These are phyloP conservation scores for Acronicta alni DNA, from an alignment of 2,888 invertebrate genomes.

Conservation along the genomic window DNA sequence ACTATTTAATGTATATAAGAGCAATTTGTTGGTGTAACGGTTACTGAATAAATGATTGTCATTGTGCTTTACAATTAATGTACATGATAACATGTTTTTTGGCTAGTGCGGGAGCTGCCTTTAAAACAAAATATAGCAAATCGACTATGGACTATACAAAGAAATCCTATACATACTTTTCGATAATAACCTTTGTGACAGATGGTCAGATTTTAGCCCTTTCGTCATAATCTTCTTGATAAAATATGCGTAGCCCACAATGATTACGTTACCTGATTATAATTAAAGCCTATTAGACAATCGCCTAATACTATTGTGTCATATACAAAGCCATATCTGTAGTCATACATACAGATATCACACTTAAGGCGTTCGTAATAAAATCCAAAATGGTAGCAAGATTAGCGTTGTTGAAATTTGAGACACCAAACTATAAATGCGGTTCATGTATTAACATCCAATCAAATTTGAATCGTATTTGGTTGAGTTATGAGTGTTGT, in stretches of 20 bases:
- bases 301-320: constrained; percentile 25
- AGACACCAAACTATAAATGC: background rate
- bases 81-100: too few species aligned
- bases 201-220: too few species aligned
- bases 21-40: constrained; percentile 30
- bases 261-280: constrained; percentile 24
- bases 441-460: background rate
- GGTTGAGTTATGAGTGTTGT: constrained; percentile 4
- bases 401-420: background rate
- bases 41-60: constrained; percentile 35
- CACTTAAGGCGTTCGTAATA: constrained; percentile 23
- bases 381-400: constrained; percentile 22
- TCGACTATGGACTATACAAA: too few species aligned
- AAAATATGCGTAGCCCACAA: constrained; percentile 4
- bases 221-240: background rate
- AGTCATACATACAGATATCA: constrained; percentile 7
- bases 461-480: constrained; percentile 16
- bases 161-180: too few species aligned
- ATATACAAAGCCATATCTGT: constrained; percentile 18
- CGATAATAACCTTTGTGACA: too few species aligned
- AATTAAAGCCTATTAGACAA: constrained; percentile 42
- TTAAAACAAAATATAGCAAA: too few species aligned
- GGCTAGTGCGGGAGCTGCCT: too few species aligned
- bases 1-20: background rate
- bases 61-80: constrained; percentile 18